Percentiles rank a stretch among this genome's conserved stretches.
Conservation (phyloP, 2,888 invertebrate species). For the Periphyllus acericola region DNA sequence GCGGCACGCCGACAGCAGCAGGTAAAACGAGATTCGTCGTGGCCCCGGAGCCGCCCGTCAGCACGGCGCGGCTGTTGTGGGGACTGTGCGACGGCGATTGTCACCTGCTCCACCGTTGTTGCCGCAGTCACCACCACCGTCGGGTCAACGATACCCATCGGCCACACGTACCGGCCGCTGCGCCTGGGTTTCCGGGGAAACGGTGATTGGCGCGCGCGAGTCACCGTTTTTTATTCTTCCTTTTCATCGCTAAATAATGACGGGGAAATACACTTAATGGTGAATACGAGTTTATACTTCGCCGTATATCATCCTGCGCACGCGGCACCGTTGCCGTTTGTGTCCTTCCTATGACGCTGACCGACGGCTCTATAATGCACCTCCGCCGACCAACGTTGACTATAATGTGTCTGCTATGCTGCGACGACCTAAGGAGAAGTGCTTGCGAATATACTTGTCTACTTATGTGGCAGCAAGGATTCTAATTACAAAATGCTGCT, state of each 20-base stretch:
- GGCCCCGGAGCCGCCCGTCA: conserved; percentile 5
- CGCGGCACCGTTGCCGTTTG: neutral
- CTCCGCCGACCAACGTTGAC: no score
- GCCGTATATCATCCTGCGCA: neutral
- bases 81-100: conserved; percentile 16
- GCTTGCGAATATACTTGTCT: no score
- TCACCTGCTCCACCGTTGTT: neutral
- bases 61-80: conserved; percentile 9
- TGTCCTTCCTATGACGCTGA: neutral
- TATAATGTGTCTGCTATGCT: neutral
- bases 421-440: no score
- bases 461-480: no score
- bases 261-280: neutral
- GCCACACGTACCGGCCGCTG: neutral
- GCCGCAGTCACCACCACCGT: neutral
- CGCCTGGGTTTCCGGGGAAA: conserved; percentile 6
- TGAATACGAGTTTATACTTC: neutral
- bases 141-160: conserved; percentile 44
- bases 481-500: no score
- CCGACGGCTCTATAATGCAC: neutral
- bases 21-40: conserved; percentile 56
- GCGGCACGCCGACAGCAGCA: conserved; percentile 51
- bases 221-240: neutral
- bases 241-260: neutral
- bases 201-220: neutral